Evolutionary conservation across 1,140 invertebrate genomes (phyloP), one percentile per base, ranked within the genome.

Genomic region (Magallana angulata): DNA sequence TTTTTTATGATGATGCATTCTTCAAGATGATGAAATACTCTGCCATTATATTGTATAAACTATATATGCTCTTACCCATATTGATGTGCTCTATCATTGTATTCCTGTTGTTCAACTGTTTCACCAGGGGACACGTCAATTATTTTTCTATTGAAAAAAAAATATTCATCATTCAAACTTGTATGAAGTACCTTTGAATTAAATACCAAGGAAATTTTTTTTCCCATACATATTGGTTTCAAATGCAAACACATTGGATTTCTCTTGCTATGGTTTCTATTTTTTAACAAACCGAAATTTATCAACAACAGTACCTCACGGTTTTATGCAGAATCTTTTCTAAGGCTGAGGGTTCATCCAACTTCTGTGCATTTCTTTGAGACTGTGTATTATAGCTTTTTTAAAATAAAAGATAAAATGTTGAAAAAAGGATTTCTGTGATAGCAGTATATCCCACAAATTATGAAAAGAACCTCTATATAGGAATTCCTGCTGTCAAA

Each of bases 321-420:
- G 97, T 98, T 95, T 98, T 97, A 93, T 98, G 97, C 88, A 98
- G 95, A 93, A 98, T 97, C 95, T 97, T 96, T 93, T 97, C 98
- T 56, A 98, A 95, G 16, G 97, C 97, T 92, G 97, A 98, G 95
- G 98, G 97, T 94, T 98, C 97, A 94, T 98, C 97, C 88, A 96
- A 96, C 91, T 97, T 97, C 93, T 97, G 97, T 16, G 87, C 84
- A 58, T 30, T 84, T 81, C 84, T 76, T 5, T 84, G 84, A n/a
- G 57, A 81, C 8, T 36, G 84, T 14, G 81, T 82, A 58, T 82
- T 82, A 82, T 57, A 57, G 18, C 57, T 58, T 16, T 24, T 58
- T 14, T 7, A 82, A 82, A n/a, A 30, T 12, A 82, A n/a, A 82
- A 82, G 16, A 64, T 64, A 14, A 64, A 64, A 18, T 7, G 7